These are phyloP conservation scores for Drosophila takahashii DNA, from an alignment of 1,140 invertebrate genomes.

Conservation along the genomic window DNA sequence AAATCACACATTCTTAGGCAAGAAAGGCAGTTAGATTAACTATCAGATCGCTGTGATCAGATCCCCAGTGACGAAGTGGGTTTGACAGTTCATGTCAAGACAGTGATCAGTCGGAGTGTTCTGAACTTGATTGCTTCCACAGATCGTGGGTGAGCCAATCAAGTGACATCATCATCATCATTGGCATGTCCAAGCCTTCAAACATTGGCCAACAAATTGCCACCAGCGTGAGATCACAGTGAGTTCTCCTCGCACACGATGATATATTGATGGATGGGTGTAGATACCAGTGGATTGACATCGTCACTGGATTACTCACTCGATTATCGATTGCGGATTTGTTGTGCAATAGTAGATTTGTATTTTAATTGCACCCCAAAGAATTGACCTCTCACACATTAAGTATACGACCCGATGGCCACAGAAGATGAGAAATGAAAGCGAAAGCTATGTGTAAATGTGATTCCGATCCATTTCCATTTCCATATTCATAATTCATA, in stretches of 20 bases:
- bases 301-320: conserved; percentile 29
- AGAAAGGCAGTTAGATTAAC: not conserved
- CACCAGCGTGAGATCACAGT: conserved; percentile 23
- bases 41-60: conserved; percentile 4
- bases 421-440: conserved; percentile 13
- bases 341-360: not conserved
- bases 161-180: conserved; percentile 39
- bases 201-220: conserved; percentile 20
- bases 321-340: conserved; percentile 13
- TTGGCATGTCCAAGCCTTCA: conserved; percentile 25
- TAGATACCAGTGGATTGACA: conserved; percentile 11
- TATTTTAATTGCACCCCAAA: too few relatives aligned
- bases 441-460: conserved; percentile 12
- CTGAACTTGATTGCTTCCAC: conserved; percentile 8
- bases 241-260: conserved; percentile 11
- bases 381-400: not conserved
- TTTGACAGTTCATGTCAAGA: conserved; percentile 27
- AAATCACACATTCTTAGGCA: not conserved
- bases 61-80: conserved; percentile 14
- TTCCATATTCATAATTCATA: conserved; percentile 8
- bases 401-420: conserved; percentile 25
- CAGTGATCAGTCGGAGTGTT: conserved; percentile 22
- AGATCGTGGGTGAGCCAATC: conserved; percentile 33
- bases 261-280: conserved; percentile 21
- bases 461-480: conserved; percentile 17